Evolutionary conservation across 2,113 vertebrate species (phyloP), one percentile per base, ranked within the genome.

Genomic region (Thoracochromis brauschi): DNA sequence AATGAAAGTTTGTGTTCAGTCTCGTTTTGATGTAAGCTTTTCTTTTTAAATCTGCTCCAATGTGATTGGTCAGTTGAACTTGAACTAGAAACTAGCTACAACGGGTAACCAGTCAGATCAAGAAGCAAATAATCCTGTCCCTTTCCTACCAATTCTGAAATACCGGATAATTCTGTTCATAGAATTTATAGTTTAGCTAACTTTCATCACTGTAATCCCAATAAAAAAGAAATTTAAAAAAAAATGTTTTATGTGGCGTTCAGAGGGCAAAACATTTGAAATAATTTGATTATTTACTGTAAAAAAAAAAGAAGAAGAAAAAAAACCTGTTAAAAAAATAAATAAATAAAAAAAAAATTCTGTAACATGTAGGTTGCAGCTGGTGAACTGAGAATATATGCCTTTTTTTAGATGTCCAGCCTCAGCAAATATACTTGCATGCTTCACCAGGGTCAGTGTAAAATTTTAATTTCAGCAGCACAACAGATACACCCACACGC

Each of bases 231-330:
- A 10, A 35, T 55, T 5, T 0, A 3, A 7, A 7, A 11, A 2
- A n/a, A 45, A 73, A 24, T 7, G 3, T 17, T 5, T 75, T 2
- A 31, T 8, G 8, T 21, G 13, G 10, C 3, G 14, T 10, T 16
- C 7, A 42, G 6, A 29, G 16, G 6, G 19, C 19, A 55, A 55
- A 42, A 45, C 19, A 11, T 83, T 45, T 68, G 26, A 17, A 17
- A 60, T 21, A 8, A 78, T 5, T 42, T 42, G 40, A 81, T 31
- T 29, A 40, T 63, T 26, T 21, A 29, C 10, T 73, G 38, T 58
- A 1, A 51, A 14, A 14, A 16, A 16, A 29, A 7, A 12, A 2
- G n/a, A n/a, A n/a, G n/a, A n/a, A n/a, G 0, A 0, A 1, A n/a
- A 2, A 1, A 49, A 49, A 8, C 9, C 19, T 51, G 17, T 51